Conservation (phyloP, 2,797 vertebrate genomes). For the Crenuchus spilurus region DNA sequence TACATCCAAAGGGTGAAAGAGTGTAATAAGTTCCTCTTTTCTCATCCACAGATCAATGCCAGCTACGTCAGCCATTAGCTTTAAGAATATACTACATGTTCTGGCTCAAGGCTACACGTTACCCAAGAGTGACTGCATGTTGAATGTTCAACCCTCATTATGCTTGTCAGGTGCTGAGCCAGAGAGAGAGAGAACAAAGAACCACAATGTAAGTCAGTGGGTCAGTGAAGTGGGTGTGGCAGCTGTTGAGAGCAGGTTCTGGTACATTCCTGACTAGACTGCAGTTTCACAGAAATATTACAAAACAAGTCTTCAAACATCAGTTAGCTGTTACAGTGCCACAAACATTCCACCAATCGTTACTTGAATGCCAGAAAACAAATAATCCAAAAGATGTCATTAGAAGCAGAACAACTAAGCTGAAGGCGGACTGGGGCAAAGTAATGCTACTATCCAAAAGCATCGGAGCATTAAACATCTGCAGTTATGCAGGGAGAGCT, state of each 20-base stretch:
- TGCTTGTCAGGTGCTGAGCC: background rate
- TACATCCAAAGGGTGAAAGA: too few relatives aligned
- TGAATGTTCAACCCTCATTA: background rate
- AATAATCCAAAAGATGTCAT: background rate
- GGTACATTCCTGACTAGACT: conserved; percentile 28
- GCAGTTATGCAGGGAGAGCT: conserved; percentile 65
- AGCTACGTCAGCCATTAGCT: background rate
- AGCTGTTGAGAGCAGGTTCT: conserved; percentile 30
- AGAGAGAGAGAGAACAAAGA: background rate
- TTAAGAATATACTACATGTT: background rate
- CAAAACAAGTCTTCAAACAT: background rate
- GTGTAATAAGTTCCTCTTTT: too few relatives aligned
- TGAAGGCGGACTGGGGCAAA: conserved; percentile 31
- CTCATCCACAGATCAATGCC: too few relatives aligned
- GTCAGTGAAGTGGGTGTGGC: conserved; percentile 21
- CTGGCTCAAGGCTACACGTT: background rate
- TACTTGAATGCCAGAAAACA: background rate
- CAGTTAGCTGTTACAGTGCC: background rate
- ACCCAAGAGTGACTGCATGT: background rate
- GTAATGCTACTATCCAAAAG: conserved; percentile 66
- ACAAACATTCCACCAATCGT: background rate
- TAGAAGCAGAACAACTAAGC: background rate
- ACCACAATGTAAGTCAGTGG: background rate
- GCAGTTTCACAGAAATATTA: conserved; percentile 20
- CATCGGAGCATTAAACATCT: conserved; percentile 70